A percentile compares a stretch with the other conserved stretches of the same genome.
phyloP scores from a whole-genome alignment of 2,113 vertebrate genomes.

The Phocoena phocoena region DNA sequence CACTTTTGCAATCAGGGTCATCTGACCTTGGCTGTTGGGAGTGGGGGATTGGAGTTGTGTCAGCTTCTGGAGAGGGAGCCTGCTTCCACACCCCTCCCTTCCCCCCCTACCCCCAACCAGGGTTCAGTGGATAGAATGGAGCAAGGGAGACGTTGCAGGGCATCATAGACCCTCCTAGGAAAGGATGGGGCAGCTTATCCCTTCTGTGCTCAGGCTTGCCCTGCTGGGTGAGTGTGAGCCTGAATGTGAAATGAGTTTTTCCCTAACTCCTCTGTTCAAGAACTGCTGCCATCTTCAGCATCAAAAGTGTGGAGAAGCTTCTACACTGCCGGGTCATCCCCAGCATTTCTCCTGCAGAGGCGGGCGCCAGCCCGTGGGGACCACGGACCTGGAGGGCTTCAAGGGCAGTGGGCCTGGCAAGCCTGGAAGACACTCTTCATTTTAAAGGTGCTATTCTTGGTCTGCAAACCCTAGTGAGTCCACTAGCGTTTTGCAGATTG shows the following conservation, averaged over 20 bases:
- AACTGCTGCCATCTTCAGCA: not conserved
- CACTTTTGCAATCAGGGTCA: conserved; percentile 44
- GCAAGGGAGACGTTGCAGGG: not conserved
- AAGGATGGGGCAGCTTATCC: no score
- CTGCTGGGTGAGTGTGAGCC: not conserved
- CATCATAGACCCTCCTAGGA: not conserved
- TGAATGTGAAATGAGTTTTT: no score
- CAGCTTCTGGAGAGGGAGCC: not conserved
- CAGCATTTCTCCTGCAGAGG: not conserved
- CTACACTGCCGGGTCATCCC: not conserved
- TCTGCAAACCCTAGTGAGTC: not conserved
- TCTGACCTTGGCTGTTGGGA: conserved; percentile 14
- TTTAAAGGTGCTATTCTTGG: conserved; percentile 34
- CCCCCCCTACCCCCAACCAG: not conserved
- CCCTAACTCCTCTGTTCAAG: not conserved
- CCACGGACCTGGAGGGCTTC: not conserved
- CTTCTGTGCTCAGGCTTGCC: not conserved
- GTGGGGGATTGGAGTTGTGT: not conserved
- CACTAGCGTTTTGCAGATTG: not conserved
- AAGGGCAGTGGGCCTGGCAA: not conserved
- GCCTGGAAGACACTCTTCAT: not conserved
- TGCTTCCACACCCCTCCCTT: not conserved
- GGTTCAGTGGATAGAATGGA: not conserved
- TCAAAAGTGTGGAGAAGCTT: not conserved
- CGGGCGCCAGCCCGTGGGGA: not conserved